Evolutionary conservation across 92 coral and sea anemone genomes (phyloP).

Genomic region (Epizoanthus ramosus): DNA sequence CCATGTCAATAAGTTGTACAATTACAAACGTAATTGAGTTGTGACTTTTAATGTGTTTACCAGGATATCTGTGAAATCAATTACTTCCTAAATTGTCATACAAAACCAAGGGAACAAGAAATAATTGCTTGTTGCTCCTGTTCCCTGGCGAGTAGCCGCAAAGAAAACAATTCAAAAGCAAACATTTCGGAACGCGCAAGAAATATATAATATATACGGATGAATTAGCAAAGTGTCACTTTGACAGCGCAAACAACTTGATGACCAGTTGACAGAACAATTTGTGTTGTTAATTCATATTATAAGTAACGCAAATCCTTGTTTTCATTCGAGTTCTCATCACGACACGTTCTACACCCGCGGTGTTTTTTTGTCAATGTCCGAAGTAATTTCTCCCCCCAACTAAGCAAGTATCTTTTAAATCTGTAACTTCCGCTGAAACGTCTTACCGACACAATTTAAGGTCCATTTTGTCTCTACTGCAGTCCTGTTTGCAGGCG

Average conservation of each 20-base stretch:
- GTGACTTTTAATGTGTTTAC: slow-evolving; percentile 11
- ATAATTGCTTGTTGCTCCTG: not conserved
- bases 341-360: too few species aligned
- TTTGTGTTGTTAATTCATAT: not conserved
- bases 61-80: not conserved
- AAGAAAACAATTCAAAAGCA: not conserved
- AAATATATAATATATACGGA: not conserved
- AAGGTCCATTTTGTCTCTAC: too few species aligned
- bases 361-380: too few species aligned
- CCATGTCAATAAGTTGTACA: not conserved
- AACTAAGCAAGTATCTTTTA: too few species aligned
- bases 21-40: slow-evolving; percentile 17
- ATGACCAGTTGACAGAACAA: not conserved
- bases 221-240: slow-evolving; percentile 12
- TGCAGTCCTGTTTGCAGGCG: too few species aligned
- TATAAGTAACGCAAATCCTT: too few species aligned
- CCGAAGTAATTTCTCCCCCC: too few species aligned
- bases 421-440: too few species aligned
- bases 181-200: not conserved
- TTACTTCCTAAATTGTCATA: not conserved
- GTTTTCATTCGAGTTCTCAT: too few species aligned
- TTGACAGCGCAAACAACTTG: not conserved
- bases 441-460: too few species aligned
- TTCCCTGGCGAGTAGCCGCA: not conserved
- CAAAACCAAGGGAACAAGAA: not conserved